Conservation (phyloP, 2,888 invertebrate genomes). For the Melieria picta region DNA sequence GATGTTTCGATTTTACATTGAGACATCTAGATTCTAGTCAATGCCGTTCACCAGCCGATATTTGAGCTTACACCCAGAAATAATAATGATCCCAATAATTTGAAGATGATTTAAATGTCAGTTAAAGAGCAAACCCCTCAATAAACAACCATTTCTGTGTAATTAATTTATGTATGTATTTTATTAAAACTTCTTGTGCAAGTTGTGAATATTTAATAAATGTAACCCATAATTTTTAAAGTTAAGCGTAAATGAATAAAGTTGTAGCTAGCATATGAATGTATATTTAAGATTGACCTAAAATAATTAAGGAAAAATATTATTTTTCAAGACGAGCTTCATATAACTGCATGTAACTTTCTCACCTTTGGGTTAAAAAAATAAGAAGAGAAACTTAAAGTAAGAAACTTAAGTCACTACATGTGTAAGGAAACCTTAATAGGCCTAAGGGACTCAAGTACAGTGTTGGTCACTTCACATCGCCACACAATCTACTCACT, state of each 20-base stretch:
- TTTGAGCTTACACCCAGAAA: no score
- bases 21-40: no score
- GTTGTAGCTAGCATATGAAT: slow-evolving; percentile 34
- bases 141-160: not conserved
- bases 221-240: not conserved
- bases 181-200: not conserved
- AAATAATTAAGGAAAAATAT: slow-evolving; percentile 13
- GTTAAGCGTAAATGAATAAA: not conserved
- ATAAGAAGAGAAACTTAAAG: not conserved
- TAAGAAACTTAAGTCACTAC: not conserved
- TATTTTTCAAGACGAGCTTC: slow-evolving; percentile 34
- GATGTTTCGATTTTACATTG: no score
- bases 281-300: slow-evolving; percentile 5
- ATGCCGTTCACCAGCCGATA: no score
- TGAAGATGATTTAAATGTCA: no score
- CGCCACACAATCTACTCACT: no score
- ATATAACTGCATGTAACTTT: slow-evolving; percentile 25
- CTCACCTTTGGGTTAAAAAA: not conserved
- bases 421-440: not conserved
- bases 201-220: slow-evolving; percentile 5
- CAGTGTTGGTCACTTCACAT: not conserved
- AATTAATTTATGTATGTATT: not conserved
- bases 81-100: no score
- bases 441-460: not conserved
- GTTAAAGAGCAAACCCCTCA: no score